These are phyloP conservation scores for Falco biarmicus DNA, from an alignment of 2,797 vertebrate species.

Conservation along the genomic window DNA sequence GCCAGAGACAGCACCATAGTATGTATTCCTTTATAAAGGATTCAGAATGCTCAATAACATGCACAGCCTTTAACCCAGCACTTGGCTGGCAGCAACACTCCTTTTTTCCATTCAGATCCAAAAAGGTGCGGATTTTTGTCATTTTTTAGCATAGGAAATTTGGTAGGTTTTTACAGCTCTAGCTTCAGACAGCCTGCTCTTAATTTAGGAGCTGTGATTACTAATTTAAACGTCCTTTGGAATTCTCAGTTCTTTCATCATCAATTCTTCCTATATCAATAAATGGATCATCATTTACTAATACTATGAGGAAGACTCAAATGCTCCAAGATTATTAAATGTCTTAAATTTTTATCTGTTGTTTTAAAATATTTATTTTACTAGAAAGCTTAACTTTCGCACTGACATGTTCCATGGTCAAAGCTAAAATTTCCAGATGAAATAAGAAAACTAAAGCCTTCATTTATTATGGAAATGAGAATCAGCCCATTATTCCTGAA, in stretches of 20 bases:
- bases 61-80: neutral
- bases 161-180: neutral
- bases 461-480: neutral
- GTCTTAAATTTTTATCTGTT: conserved; percentile 41
- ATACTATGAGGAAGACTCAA: conserved; percentile 17
- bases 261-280: neutral
- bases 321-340: conserved; percentile 13
- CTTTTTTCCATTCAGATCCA: neutral
- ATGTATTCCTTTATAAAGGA: neutral
- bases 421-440: neutral
- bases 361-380: conserved; percentile 52
- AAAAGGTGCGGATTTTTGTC: neutral
- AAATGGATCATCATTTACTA: conserved; percentile 46
- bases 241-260: conserved; percentile 10
- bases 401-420: neutral
- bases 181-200: neutral
- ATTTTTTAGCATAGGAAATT: neutral
- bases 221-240: conserved; percentile 19
- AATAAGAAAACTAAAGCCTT: neutral
- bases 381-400: neutral
- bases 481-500: neutral
- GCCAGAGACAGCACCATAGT: neutral
- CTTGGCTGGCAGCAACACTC: neutral
- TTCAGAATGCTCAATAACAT: neutral
- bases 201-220: conserved; percentile 10